These are phyloP conservation scores for Scortum barcoo DNA, from an alignment of 2,113 vertebrate species.

Conservation along the genomic window DNA sequence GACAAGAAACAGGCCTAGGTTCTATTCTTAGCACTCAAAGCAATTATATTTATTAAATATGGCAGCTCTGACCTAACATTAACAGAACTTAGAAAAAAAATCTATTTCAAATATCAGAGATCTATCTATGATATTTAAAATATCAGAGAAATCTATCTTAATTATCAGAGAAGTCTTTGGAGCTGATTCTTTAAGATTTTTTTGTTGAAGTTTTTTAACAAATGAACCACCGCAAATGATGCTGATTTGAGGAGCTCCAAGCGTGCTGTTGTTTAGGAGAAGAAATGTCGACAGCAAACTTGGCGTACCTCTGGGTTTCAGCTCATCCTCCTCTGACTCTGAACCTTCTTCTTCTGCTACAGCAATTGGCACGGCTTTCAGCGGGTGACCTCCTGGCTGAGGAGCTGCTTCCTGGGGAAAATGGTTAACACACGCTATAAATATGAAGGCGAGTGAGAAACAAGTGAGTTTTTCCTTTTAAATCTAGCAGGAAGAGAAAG, in stretches of 20 bases:
- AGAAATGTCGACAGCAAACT: not conserved
- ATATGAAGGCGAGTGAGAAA: not conserved
- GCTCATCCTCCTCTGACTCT: slow-evolving; percentile 96
- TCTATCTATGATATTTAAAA: no score
- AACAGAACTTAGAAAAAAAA: not conserved
- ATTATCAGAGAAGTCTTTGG: not conserved
- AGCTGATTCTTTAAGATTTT: not conserved
- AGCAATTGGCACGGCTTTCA: slow-evolving; percentile 94
- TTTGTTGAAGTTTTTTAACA: not conserved
- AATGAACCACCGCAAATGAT: not conserved
- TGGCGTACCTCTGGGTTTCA: slow-evolving; percentile 94
- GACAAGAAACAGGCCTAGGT: not conserved
- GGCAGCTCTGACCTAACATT: not conserved
- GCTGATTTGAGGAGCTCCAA: not conserved
- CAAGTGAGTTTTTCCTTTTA: not conserved
- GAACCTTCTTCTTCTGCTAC: slow-evolving; percentile 97
- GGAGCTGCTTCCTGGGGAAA: slow-evolving; percentile 83
- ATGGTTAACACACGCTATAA: slow-evolving; percentile 24
- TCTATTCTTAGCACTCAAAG: slow-evolving; percentile 4
- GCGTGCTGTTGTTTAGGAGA: not conserved
- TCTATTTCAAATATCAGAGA: not conserved
- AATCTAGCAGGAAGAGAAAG: not conserved
- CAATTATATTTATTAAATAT: slow-evolving; percentile 18
- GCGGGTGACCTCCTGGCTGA: slow-evolving; percentile 80
- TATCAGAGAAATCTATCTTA: not conserved